A percentile compares a stretch with the other conserved stretches of the same genome.
Evolutionary conservation across 2,797 vertebrate species (phyloP).

Genomic region (Pelochelys cantorii): DNA sequence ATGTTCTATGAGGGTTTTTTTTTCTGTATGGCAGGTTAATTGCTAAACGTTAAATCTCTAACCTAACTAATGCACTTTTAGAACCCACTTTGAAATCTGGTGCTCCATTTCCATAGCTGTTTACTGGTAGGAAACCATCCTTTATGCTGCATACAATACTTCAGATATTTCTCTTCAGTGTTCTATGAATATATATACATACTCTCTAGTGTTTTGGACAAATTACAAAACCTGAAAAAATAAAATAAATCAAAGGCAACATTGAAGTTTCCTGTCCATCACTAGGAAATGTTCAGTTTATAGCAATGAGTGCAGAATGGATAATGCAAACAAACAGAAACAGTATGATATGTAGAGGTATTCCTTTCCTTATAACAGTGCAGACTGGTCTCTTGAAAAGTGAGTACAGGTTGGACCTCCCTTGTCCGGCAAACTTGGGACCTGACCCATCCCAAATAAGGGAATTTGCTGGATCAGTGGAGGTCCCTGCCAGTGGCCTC

Average conservation of each 20-base stretch:
- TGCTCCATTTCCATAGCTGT: not conserved
- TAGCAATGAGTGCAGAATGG: not conserved
- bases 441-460: too few species aligned
- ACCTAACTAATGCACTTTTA: not conserved
- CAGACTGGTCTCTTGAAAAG: not conserved
- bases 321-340: not conserved
- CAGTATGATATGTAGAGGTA: not conserved
- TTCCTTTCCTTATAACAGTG: not conserved
- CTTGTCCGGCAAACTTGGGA: too few species aligned
- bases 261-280: not conserved
- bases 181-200: not conserved
- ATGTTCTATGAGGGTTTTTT: not conserved
- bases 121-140: not conserved
- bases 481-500: too few species aligned
- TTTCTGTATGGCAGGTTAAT: not conserved
- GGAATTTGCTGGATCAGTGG: too few species aligned
- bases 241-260: not conserved
- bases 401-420: not conserved
- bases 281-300: not conserved
- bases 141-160: not conserved
- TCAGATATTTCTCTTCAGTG: not conserved
- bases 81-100: not conserved
- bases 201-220: not conserved
- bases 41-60: not conserved
- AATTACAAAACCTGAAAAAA: not conserved